Evolutionary conservation across 2,113 vertebrate species (phyloP).

Genomic region (Leptobrachium ailaonicum): DNA sequence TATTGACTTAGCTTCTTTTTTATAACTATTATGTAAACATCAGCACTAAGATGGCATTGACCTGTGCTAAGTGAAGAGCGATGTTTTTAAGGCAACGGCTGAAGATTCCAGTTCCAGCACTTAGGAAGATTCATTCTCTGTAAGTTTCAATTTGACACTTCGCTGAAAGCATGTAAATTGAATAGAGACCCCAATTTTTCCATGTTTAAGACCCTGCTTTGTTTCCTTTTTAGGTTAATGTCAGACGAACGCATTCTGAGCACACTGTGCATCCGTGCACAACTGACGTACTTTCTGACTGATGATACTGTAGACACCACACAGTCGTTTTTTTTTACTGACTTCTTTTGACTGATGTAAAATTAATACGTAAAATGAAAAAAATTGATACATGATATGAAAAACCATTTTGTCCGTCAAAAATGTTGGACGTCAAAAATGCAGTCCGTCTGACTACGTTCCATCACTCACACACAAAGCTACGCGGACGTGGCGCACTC

Average conservation of each 20-base stretch:
- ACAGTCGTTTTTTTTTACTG: too few species aligned
- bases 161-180: slow-evolving; percentile 8
- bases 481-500: too few species aligned
- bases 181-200: not conserved
- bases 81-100: not conserved
- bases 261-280: too few species aligned
- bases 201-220: not conserved
- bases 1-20: slow-evolving; percentile 45
- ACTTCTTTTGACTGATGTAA: too few species aligned
- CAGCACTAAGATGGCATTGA: slow-evolving; percentile 39
- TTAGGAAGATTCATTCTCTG: slow-evolving; percentile 14
- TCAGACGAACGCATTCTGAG: not conserved
- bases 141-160: slow-evolving; percentile 1
- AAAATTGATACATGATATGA: too few species aligned
- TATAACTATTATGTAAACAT: slow-evolving; percentile 21
- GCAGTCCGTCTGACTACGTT: too few species aligned
- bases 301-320: not conserved
- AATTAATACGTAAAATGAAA: too few species aligned
- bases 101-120: slow-evolving; percentile 3
- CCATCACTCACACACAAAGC: too few species aligned
- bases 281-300: not conserved
- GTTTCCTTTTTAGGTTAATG: not conserved
- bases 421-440: too few species aligned
- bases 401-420: too few species aligned
- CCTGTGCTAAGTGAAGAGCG: slow-evolving; percentile 40